Evolutionary conservation across 1,140 invertebrate genomes (phyloP), one percentile per base, ranked within the genome.

Genomic region (Temnothorax longispinosus): DNA sequence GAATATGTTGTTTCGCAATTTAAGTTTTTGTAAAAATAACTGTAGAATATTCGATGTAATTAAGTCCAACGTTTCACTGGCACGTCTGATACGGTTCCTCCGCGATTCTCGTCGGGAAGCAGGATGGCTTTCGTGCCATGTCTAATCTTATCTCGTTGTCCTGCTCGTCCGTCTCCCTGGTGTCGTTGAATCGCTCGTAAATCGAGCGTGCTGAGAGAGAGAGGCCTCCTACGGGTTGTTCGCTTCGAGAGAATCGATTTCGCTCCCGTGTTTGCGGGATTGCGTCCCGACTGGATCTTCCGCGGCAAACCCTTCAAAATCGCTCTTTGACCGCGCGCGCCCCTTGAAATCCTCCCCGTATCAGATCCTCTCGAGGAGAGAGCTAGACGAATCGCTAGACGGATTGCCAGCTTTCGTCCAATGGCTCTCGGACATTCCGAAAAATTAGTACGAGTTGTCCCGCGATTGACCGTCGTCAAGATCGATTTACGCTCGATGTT

Each of bases 141-240:
- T 90, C 87, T 89, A 88, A 87, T 91, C 89, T 90, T 91, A 91
- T 91, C 90, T 91, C 89, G 89, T 88, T 87, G 89, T 91, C 85
- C 88, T 52, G 60, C 75, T 89, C 89, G 85, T 91, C 84, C 87
- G 89, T 91, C 89, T 90, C 69, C 89, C 81, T 85, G 89, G 88
- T 91, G 90, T 91, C 90, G 89, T 90, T 65, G 85, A 90, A 91
- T 91, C 87, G 89, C 90, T 85, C 90, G 90, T 91, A 91, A 91
- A 91, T 91, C 90, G 90, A 89, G 85, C 89, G 84, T 86, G 87
- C 72, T 87, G 77, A 87, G 75, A 58, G 80, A 58, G 80, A 69
- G 65, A 44, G 65, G 38, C 88, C 72, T 78, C 74, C 76, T 74
- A 80, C 69, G 71, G 62, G 67, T 76, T 89, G 78, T 90, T 80